Evolutionary conservation across 2,888 invertebrate genomes (phyloP).

Genomic region (Heliconius charithonia): DNA sequence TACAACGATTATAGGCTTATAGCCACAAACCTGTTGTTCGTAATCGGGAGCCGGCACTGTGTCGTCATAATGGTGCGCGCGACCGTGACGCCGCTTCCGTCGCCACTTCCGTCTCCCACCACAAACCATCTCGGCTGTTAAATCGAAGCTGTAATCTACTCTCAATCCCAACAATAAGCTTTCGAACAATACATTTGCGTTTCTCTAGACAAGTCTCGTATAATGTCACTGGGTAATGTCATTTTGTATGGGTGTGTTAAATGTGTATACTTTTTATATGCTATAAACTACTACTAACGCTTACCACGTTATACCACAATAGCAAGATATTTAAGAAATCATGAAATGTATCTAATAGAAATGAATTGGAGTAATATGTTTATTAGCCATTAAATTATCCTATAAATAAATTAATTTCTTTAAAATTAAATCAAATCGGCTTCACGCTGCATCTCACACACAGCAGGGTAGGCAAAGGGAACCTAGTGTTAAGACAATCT

Average conservation of each 20-base stretch:
- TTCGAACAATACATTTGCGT: constrained; percentile 35
- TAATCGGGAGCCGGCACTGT: constrained; percentile 49
- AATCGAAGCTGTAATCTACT: constrained; percentile 58
- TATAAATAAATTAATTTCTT: no score
- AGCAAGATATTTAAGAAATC: no score
- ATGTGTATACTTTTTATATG: neutral
- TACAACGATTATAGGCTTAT: constrained; percentile 38
- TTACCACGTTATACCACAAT: no score
- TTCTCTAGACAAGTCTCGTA: constrained; percentile 32
- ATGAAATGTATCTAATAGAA: no score
- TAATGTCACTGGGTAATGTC: constrained; percentile 15
- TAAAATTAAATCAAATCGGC: no score
- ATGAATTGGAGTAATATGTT: no score
- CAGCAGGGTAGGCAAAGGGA: no score
- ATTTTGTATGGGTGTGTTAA: constrained; percentile 23
- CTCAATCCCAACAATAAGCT: constrained; percentile 38
- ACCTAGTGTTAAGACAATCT: no score
- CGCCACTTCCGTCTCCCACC: constrained; percentile 77
- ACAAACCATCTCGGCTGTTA: constrained; percentile 73
- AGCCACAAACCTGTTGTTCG: constrained; percentile 46
- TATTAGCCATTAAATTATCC: no score
- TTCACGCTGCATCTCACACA: no score
- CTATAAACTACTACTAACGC: no score
- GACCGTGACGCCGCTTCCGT: constrained; percentile 80
- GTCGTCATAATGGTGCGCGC: constrained; percentile 71